Evolutionary conservation across 2,113 vertebrate genomes (phyloP), one percentile per base, ranked within the genome.

Genomic region (Panurus biarmicus): DNA sequence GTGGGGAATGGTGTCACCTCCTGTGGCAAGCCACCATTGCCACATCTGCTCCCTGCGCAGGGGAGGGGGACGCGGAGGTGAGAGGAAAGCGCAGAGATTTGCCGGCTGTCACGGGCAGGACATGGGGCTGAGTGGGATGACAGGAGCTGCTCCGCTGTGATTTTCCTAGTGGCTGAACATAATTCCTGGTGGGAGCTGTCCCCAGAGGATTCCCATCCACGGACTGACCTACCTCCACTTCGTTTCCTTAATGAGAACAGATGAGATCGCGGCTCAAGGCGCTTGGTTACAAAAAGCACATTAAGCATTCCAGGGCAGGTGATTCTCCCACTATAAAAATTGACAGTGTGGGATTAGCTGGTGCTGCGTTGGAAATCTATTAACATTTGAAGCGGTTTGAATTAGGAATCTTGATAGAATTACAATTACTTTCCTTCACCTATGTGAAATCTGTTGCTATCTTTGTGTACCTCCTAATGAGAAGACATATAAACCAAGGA

Each of bases 351-450:
- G 75, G 74, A 75, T 96, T 81, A 96, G 81, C 56, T 95, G 54
- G 36, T 84, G 65, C 72, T 91, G 90, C 2, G 1, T 70, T 96
- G 82, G 76, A 97, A 96, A 97, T 95, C 94, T 94, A 93, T 96
- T 97, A 97, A 93, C 95, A 82, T 94, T 91, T 95, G 96, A 91
- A 95, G 84, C 53, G 81, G 56, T 92, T 70, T 93, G 89, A 92
- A 89, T 92, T 91, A 96, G 78, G 87, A 93, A 42, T 56, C 92
- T 90, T 90, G 84, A 86, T 95, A 95, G 91, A 95, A 96, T 85
- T 95, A 88, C 78, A 96, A 92, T 93, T 94, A 88, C 75, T 89
- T 94, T 80, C 40, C 25, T 62, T 89, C 35, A 91, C 45, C 36
- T 94, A 91, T 70, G 24, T 96, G 85, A 94, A 42, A 17, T 92